phyloP scores from a whole-genome alignment of 2,113 vertebrate species.

The Syngnathus floridae region DNA sequence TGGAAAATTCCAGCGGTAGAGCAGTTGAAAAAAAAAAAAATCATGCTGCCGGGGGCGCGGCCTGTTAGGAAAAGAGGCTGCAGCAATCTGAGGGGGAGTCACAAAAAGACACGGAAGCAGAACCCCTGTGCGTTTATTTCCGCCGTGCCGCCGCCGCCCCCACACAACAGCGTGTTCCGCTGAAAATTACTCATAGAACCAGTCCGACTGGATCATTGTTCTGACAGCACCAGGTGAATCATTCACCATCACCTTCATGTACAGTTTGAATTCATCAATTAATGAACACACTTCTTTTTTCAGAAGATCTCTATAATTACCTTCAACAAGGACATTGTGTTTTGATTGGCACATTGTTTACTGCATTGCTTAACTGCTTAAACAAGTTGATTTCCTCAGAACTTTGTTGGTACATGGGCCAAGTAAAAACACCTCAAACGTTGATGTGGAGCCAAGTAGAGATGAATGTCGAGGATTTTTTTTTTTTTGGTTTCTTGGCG shows the following conservation, averaged over 20 bases:
- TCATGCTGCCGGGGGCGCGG: conserved; percentile 42
- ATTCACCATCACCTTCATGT: conserved; percentile 2
- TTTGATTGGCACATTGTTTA: background rate
- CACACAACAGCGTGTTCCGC: background rate
- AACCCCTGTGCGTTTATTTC: conserved; percentile 15
- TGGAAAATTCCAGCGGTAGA: conserved; percentile 69
- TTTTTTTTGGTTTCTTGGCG: background rate
- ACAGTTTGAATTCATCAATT: conserved; percentile 1
- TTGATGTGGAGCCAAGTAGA: background rate
- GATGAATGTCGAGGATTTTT: background rate
- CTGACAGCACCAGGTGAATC: background rate
- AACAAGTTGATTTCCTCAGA: background rate
- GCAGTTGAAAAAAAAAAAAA: conserved; percentile 49
- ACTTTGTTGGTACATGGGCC: background rate
- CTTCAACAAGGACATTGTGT: conserved; percentile 3
- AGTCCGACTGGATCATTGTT: conserved; percentile 11
- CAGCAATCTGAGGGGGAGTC: conserved; percentile 42
- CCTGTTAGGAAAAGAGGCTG: conserved; percentile 52
- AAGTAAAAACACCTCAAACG: background rate
- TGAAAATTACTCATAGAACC: conserved; percentile 16
- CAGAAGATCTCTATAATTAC: background rate
- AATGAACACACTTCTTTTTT: background rate
- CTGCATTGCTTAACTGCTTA: background rate
- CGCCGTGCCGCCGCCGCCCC: conserved; percentile 21
- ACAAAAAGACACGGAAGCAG: conserved; percentile 21